Base-by-base conservation (phyloP, 2,888 invertebrate genomes). In the Tanytarsus gracilentus region DNA sequence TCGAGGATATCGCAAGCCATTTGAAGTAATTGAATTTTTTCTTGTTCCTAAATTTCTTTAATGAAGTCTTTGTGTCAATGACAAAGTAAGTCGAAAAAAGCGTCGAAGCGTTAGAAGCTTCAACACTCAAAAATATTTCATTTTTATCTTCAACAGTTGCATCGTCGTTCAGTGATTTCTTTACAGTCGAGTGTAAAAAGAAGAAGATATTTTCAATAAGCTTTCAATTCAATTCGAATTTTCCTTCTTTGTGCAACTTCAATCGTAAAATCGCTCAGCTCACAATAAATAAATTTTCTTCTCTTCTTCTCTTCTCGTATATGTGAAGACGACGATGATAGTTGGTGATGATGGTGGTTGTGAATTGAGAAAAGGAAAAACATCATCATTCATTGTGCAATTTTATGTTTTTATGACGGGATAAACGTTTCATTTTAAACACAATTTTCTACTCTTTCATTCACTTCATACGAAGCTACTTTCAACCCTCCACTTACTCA, bases 321-420 rank as follows among this genome's bases (percentile, higher is more conserved):
- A n/a, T n/a, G n/a, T n/a, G n/a, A n/a, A n/a, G n/a, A n/a, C n/a
- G n/a, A n/a, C n/a, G n/a, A n/a, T n/a, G n/a, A n/a, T n/a, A n/a
- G n/a, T n/a, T n/a, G n/a, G n/a, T n/a, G n/a, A n/a, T n/a, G n/a
- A n/a, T n/a, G n/a, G n/a, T n/a, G 33, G n/a, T 11, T 11, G 33
- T 44, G 23, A 44, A 11, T 23, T 3, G 21, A 23, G 21, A 36
- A 14, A 44, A 23, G 9, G 18, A 56, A 27, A 23, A 56, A 27
- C 39, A 56, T 53, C 53, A 53, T 53, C 52, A 33, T 39, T 40
- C 40, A 56, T 56, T 56, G 40, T 56, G 40, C 55, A 39, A 27
- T 27, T 39, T 40, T 27, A 39, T 56, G 39, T 56, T 40, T 56
- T 55, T 40, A 56, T 56, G 36, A 40, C 36, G 55, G 39, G 55